Evolutionary conservation across 2,113 vertebrate species (phyloP), one percentile per base, ranked within the genome.

Genomic region (Guaruba guarouba): DNA sequence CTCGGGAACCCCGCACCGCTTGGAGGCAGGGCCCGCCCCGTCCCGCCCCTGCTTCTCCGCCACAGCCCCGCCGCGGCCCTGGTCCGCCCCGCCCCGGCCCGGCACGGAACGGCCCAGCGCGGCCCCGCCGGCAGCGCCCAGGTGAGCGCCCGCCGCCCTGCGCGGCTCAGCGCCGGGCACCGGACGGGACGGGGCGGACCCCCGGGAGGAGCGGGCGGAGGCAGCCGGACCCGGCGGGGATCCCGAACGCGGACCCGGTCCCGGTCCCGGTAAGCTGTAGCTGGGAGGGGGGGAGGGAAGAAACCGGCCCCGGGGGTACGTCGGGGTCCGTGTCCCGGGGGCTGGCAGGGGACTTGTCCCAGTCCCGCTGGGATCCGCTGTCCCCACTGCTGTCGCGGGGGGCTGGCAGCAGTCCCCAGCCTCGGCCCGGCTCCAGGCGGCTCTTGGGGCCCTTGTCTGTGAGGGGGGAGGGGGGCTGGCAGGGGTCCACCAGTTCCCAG

Each of bases 101-200:
- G 18, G 16, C 39, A 1, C 84, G 24, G 74, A 57, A 17, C 54
- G 9, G 67, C 33, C 4, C 52, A 39, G n/a, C 66, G 16, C 37
- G 23, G 69, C 79, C 74, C 76, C 85, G 82, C 82, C 71, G 22
- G 62, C 85, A 86, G 85, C 85, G 86, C 78, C 82, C 88, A 95
- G 92, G 94, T 95, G 76, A 75, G 61, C 28, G 52, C 25, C 76
- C 20, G 15, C 39, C n/a, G 19, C 54, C 16, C 29, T 28, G 62
- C 29, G 7, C 17, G 18, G 54, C 29, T 55, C 54, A 8, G 54
- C 29, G 12, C 18, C 54, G 31, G 54, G 54, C 33, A 57, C 35
- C 33, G 14, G 55, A 27, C 51, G 66, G 33, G 44, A n/a, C 51
- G 44, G 23, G 49, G 17, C 48, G 27, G 23, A 63, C 51, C 17